Conservation (phyloP, 2,113 vertebrate genomes). For the Galeopterus variegatus region DNA sequence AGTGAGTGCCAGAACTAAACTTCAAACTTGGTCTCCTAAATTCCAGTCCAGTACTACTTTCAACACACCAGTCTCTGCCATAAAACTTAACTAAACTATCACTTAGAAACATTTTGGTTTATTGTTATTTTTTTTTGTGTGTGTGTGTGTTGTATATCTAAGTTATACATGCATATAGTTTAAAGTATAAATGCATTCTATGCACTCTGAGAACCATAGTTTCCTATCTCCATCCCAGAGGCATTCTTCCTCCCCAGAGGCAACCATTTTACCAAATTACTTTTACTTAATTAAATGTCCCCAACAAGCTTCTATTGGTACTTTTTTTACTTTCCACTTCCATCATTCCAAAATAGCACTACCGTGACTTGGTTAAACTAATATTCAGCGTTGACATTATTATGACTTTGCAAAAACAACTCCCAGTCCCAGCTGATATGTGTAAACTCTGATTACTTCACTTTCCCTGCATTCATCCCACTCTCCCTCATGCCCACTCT, state of each 20-base stretch:
- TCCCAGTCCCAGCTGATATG: neutral
- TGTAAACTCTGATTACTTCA: neutral
- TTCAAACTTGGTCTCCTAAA: neutral
- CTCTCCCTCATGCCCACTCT: too few relatives aligned
- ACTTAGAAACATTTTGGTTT: neutral
- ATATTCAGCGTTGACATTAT: neutral
- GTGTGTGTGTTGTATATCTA: neutral
- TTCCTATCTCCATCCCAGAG: neutral
- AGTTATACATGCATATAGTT: neutral
- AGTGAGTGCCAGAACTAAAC: neutral
- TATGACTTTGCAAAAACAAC: conserved; percentile 10
- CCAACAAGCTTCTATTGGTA: neutral
- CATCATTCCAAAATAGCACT: neutral
- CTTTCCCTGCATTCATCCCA: neutral
- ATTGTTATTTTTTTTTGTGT: neutral
- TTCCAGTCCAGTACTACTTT: neutral
- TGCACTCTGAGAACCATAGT: neutral
- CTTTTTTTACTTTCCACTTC: neutral
- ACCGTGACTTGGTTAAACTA: neutral
- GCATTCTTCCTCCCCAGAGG: neutral
- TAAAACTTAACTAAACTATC: neutral
- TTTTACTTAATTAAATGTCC: neutral
- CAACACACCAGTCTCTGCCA: neutral
- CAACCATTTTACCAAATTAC: neutral
- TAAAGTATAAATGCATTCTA: neutral